Conservation (phyloP, 2,797 vertebrate genomes). For the Lutra lutra region DNA sequence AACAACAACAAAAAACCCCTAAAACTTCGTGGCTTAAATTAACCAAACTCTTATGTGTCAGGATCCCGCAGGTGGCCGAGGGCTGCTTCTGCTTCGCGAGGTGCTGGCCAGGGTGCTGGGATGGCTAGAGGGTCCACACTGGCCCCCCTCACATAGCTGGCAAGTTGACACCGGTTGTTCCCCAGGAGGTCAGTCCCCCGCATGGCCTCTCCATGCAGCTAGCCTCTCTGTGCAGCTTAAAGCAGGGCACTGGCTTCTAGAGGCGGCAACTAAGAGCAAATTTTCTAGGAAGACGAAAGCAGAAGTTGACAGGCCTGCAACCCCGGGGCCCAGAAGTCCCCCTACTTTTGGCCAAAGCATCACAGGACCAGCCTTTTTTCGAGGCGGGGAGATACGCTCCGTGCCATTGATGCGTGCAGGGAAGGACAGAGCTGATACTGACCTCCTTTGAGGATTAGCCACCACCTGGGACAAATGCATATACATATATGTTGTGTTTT, state of each 20-base stretch:
- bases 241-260: background rate
- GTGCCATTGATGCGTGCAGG: too few relatives aligned
- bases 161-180: background rate
- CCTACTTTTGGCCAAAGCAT: background rate
- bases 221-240: background rate
- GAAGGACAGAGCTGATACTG: background rate
- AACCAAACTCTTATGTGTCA: background rate
- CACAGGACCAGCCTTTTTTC: too few relatives aligned
- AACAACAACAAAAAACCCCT: background rate
- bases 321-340: background rate
- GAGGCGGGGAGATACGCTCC: background rate
- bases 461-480: background rate
- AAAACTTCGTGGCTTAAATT: background rate
- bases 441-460: background rate
- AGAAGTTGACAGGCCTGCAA: background rate
- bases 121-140: background rate
- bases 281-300: background rate
- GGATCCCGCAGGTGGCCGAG: background rate
- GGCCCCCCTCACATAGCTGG: background rate
- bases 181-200: background rate
- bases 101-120: background rate
- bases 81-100: background rate
- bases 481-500: too few relatives aligned
- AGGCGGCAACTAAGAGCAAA: too few relatives aligned
- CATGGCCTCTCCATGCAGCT: background rate